A percentile compares a stretch with the other conserved stretches of the same genome.
Conservation (phyloP, 2,113 vertebrate species). For the Brachypteracias leptosomus region DNA sequence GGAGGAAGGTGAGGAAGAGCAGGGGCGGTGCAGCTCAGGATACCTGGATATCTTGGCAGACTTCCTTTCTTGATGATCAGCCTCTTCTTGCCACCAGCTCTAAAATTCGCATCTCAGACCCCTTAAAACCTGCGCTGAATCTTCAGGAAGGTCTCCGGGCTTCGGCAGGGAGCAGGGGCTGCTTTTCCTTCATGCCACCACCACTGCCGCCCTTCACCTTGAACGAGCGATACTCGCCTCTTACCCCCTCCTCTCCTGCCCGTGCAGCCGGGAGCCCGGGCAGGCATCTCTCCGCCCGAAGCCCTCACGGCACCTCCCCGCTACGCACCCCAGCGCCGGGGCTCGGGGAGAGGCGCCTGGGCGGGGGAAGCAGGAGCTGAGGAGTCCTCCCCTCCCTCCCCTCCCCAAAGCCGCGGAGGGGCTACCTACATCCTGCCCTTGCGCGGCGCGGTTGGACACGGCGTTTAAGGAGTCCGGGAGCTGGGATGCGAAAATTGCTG, state of each 20-base stretch:
- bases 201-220: not conserved
- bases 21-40: not conserved
- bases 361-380: not conserved
- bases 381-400: not conserved
- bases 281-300: not conserved
- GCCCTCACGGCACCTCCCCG: not conserved
- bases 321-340: not conserved
- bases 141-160: not conserved
- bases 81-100: not conserved
- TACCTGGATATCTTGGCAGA: not conserved
- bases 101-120: not conserved
- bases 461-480: not conserved
- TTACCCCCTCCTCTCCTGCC: not conserved
- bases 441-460: not conserved
- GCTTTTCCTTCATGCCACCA: not conserved
- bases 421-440: not conserved
- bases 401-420: not conserved
- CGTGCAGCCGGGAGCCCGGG: not conserved
- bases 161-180: not conserved
- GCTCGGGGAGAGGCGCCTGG: not conserved
- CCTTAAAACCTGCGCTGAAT: not conserved
- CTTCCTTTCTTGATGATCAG: not conserved
- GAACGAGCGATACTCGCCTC: not conserved
- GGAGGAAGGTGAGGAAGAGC: not conserved
- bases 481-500: not conserved